Evolutionary conservation across 2,797 vertebrate species (phyloP), one percentile per base, ranked within the genome.

Genomic region (Parotocinclus haroldoi): DNA sequence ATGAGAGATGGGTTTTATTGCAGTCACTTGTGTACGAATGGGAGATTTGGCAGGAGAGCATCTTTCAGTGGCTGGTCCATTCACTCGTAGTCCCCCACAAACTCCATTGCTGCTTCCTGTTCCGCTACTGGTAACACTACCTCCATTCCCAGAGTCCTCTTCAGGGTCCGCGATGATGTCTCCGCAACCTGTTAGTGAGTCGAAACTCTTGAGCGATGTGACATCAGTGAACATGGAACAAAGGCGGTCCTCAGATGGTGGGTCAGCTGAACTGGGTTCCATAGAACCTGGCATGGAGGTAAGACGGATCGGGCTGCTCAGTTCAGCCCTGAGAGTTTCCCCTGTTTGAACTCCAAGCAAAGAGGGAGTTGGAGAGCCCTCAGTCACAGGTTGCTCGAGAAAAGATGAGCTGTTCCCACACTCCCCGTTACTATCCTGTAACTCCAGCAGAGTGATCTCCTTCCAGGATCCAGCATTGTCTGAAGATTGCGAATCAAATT

Each of bases 171-270:
- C 97, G 78, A 97, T 99, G 89, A 99, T 96, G 89, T 99, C 97
- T 71, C 97, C 96, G 48, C 97, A 99, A 82, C 97, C 96, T 49
- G 97, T 99, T 83, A 99, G 91, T 80, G 97, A 99, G 91, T 99
- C 97, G 82, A 99, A 99, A 90, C 97, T 99, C 90, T 99, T 99
- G 77, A 99, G 91, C 78, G 97, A 99, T 75, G 96, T 97, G 90
- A 99, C 96, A 81, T 99, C 97, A 72, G 90, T 95, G 86, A 99
- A 98, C 88, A 99, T 87, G 77, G 96, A 93, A 86, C 94, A 96
- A 59, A 92, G 81, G 71, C 89, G 88, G 81, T 93, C 92, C 82
- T 99, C 97, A n/a, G 95, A 95, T 78, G 94, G 94, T 39, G 94
- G 95, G 81, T 97, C 94, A 19, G 87, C 81, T 17, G 89, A 88